These are phyloP conservation scores for Beroe ovata DNA, from an alignment of 37 sponge, comb jelly and placozoan genomes.

Conservation along the genomic window DNA sequence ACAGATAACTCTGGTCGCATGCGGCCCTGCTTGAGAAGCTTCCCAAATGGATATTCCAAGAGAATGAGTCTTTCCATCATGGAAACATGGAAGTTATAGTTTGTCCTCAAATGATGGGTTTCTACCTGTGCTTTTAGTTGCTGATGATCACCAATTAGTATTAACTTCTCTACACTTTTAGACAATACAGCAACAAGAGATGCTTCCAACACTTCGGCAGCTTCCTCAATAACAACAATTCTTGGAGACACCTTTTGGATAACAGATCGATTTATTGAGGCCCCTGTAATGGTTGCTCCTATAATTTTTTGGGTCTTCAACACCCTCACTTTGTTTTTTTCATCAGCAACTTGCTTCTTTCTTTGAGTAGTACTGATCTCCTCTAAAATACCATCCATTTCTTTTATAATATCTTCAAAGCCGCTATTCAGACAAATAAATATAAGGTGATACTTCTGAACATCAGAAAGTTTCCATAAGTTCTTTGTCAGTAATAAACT, in stretches of 20 bases:
- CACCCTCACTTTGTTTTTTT: slow-evolving; percentile 44
- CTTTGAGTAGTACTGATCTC: slow-evolving; percentile 10
- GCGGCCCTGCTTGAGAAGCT: slow-evolving; percentile 78
- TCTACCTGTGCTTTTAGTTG: slow-evolving; percentile 86
- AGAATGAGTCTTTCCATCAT: slow-evolving; percentile 84
- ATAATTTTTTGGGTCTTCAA: slow-evolving; percentile 75
- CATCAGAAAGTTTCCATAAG: not conserved
- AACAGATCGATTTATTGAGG: slow-evolving; percentile 79
- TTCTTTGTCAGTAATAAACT: not conserved
- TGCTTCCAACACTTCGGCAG: slow-evolving; percentile 93
- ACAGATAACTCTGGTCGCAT: slow-evolving; percentile 88
- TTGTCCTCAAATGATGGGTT: slow-evolving; percentile 73
- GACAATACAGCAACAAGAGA: slow-evolving; percentile 85
- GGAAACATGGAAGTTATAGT: slow-evolving; percentile 80
- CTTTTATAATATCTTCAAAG: not conserved
- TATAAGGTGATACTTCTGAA: slow-evolving; percentile 4
- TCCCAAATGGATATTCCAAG: slow-evolving; percentile 68
- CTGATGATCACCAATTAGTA: slow-evolving; percentile 95
- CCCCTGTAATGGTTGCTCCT: slow-evolving; percentile 95
- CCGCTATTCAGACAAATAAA: not conserved
- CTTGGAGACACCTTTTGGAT: slow-evolving; percentile 74
- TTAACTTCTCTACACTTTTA: slow-evolving; percentile 81
- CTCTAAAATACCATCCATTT: not conserved
- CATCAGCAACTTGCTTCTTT: not conserved
- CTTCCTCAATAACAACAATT: slow-evolving; percentile 94